Percentiles rank a stretch among this genome's conserved stretches.
Conservation (phyloP, 2,797 vertebrate species). For the Tarsius wallacei region DNA sequence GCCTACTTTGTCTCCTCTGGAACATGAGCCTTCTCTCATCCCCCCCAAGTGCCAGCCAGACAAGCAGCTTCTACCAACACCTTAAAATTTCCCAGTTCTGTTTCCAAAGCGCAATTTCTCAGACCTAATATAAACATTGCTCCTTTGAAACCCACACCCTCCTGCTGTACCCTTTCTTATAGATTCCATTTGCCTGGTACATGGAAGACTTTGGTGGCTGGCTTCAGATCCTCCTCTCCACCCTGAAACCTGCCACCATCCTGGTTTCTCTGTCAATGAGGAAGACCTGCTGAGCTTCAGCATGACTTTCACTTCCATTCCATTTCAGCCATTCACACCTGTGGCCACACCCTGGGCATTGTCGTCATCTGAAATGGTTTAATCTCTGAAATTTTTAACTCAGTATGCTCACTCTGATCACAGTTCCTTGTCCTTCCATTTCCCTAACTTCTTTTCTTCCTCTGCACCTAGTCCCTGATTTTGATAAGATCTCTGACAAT, state of each 20-base stretch:
- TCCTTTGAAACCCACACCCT: not conserved
- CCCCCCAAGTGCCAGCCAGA: not conserved
- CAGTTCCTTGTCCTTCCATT: not conserved
- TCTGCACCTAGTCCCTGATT: too few species aligned
- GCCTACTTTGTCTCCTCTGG: not conserved
- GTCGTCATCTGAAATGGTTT: not conserved
- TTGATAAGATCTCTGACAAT: not conserved
- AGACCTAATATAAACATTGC: not conserved
- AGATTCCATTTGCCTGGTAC: not conserved
- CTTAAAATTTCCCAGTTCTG: not conserved
- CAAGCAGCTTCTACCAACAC: not conserved
- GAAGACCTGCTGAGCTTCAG: not conserved
- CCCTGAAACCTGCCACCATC: too few species aligned
- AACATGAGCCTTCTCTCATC: too few species aligned
- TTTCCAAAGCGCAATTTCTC: not conserved
- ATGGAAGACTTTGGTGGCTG: not conserved
- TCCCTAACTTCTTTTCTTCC: not conserved
- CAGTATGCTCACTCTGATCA: accelerated
- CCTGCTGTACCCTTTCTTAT: too few species aligned
- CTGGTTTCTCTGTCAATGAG: not conserved
- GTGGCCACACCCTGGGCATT: not conserved
- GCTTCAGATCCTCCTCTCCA: not conserved
- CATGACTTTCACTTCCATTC: not conserved
- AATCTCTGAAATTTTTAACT: not conserved
- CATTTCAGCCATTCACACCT: not conserved